phyloP scores from a whole-genome alignment of 2,888 invertebrate species.

The Diarsia brunnea region DNA sequence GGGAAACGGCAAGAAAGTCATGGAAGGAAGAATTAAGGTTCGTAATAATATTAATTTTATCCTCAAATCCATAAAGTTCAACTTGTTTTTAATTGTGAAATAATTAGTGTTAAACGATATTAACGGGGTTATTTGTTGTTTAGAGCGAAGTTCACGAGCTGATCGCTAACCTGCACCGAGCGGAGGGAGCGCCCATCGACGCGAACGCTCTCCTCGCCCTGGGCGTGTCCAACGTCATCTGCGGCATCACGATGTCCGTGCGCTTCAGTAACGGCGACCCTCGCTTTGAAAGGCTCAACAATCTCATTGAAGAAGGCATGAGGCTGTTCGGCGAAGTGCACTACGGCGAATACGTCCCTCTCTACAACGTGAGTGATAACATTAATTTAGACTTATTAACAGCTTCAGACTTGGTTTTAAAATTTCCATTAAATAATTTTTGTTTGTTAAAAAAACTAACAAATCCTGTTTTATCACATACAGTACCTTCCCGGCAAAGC shows the following conservation, averaged over 20 bases:
- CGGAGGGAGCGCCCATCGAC: constrained; percentile 93
- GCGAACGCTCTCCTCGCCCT: constrained; percentile 94
- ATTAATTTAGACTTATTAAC: neutral
- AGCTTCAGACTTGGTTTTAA: neutral
- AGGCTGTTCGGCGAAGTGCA: constrained; percentile 95
- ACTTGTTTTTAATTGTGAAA: neutral
- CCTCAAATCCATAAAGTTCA: neutral
- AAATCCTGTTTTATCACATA: constrained; percentile 54
- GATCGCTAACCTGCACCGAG: constrained; percentile 91
- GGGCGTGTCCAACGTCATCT: constrained; percentile 97
- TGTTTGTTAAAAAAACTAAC: constrained; percentile 23
- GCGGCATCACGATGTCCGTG: constrained; percentile 97
- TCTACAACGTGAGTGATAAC: constrained; percentile 90
- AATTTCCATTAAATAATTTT: neutral
- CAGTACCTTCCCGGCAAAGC: constrained; percentile 92
- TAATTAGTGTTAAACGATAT: constrained; percentile 9
- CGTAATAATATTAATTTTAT: constrained; percentile 69
- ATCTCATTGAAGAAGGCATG: constrained; percentile 98
- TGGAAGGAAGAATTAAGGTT: constrained; percentile 96
- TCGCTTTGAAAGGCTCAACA: constrained; percentile 95
- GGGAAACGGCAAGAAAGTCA: constrained; percentile 94
- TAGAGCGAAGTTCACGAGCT: constrained; percentile 95
- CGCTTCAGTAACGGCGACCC: constrained; percentile 95
- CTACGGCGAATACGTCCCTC: constrained; percentile 95
- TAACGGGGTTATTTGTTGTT: constrained; percentile 61